phyloP scores from a whole-genome alignment of 2,888 invertebrate genomes.

The Caenorhabditis japonica region DNA sequence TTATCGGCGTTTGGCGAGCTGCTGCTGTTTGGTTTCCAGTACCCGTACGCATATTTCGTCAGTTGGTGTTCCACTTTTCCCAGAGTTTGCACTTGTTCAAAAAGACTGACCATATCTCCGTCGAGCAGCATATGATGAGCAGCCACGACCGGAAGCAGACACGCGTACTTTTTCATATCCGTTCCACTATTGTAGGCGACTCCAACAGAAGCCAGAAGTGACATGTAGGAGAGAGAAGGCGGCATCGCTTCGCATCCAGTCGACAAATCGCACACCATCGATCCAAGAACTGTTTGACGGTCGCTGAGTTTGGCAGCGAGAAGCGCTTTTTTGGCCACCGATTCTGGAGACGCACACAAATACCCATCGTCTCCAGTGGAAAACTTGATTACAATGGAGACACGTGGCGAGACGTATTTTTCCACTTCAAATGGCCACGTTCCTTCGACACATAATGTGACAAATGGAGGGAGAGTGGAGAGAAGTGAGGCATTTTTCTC shows the following conservation, averaged over 20 bases:
- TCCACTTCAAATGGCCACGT: conserved; percentile 64
- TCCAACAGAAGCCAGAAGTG: conserved; percentile 69
- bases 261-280: conserved; percentile 72
- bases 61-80: conserved; percentile 73
- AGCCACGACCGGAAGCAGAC: conserved; percentile 67
- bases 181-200: conserved; percentile 68
- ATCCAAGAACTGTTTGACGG: conserved; percentile 59
- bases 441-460: conserved; percentile 70
- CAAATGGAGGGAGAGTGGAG: conserved; percentile 66
- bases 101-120: conserved; percentile 69
- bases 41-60: conserved; percentile 65
- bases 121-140: conserved; percentile 73
- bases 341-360: conserved; percentile 71
- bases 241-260: conserved; percentile 75
- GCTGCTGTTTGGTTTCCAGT: conserved; percentile 54
- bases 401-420: conserved; percentile 62
- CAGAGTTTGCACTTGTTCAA: conserved; percentile 70
- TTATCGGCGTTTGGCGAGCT: conserved; percentile 42
- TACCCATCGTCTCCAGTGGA: conserved; percentile 73
- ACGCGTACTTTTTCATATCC: conserved; percentile 66
- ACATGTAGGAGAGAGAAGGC: conserved; percentile 68
- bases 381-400: conserved; percentile 68
- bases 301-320: conserved; percentile 67
- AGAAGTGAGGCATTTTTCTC: conserved; percentile 58
- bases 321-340: conserved; percentile 69